Percentiles rank a stretch among this genome's conserved stretches.
Conservation (phyloP, 2,797 vertebrate genomes). For the Microchirus variegatus region DNA sequence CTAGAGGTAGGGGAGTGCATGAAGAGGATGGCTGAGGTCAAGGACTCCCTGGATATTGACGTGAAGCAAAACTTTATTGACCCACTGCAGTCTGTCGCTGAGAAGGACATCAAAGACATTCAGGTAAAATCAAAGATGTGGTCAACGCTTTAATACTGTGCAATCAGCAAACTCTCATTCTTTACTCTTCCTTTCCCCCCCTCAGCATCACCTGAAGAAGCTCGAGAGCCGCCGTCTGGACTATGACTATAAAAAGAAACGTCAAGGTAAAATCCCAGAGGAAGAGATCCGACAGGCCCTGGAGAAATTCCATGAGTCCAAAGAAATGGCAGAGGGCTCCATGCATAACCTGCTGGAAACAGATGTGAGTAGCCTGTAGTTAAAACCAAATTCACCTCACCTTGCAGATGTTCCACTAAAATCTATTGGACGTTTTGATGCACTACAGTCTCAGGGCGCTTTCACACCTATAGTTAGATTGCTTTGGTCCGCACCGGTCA, state of each 20-base stretch:
- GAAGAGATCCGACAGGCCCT: constrained; percentile 90
- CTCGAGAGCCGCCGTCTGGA: constrained; percentile 94
- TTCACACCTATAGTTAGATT: too few species aligned
- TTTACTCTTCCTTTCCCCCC: neutral
- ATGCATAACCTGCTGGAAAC: constrained; percentile 97
- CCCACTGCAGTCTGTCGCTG: constrained; percentile 92
- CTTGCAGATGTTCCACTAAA: neutral
- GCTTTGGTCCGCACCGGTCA: too few species aligned
- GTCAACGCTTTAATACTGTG: neutral
- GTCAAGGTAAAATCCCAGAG: constrained; percentile 94
- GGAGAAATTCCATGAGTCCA: constrained; percentile 97
- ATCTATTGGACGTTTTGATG: constrained; percentile 1
- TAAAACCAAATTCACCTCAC: neutral
- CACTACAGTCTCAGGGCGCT: too few species aligned
- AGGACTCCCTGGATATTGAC: constrained; percentile 95
- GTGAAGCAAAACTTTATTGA: constrained; percentile 99
- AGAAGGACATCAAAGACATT: constrained; percentile 97
- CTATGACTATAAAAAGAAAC: constrained; percentile 98
- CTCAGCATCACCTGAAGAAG: constrained; percentile 94
- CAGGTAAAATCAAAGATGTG: constrained; percentile 82
- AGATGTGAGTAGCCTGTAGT: constrained; percentile 82
- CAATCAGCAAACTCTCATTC: neutral
- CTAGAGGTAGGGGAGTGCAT: constrained; percentile 91
- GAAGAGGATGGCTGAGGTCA: constrained; percentile 92
- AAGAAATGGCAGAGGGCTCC: constrained; percentile 89